phyloP scores from a whole-genome alignment of 2,113 vertebrate species.

The Paradoxurus hermaphroditus region DNA sequence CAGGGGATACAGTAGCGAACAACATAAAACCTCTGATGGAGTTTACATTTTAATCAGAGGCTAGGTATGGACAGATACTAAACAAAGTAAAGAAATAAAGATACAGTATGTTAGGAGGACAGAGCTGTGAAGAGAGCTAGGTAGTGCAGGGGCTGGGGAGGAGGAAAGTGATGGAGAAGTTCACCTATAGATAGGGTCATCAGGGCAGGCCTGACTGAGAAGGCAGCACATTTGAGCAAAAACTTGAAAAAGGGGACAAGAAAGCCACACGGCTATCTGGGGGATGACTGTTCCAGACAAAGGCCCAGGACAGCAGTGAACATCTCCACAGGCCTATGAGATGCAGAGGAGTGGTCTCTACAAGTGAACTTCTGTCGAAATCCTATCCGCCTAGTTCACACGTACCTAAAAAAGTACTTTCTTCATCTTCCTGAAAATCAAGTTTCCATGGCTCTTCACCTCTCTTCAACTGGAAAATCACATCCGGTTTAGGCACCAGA shows the following conservation, averaged over 20 bases:
- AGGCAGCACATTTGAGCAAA: not conserved
- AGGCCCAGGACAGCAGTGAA: not conserved
- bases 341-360: not conserved
- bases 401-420: not conserved
- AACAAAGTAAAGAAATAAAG: not conserved
- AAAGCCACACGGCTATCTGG: not conserved
- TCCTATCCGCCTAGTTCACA: not conserved
- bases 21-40: not conserved
- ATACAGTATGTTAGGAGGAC: not conserved
- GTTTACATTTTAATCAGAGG: not conserved
- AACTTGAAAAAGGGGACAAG: not conserved
- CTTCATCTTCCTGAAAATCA: not conserved
- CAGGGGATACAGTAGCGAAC: not conserved
- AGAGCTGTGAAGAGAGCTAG: not conserved
- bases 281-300: not conserved
- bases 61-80: not conserved
- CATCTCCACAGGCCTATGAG: not conserved
- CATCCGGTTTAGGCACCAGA: not conserved
- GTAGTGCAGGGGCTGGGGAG: no score
- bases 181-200: not conserved
- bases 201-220: not conserved
- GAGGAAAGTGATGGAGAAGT: not conserved
- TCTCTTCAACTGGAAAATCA: conserved; percentile 15
- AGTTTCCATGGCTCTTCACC: not conserved
- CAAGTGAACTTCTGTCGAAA: not conserved